Evolutionary conservation across 2,797 vertebrate species (phyloP), one percentile per base, ranked within the genome.

Genomic region (Coregonus sp.): DNA sequence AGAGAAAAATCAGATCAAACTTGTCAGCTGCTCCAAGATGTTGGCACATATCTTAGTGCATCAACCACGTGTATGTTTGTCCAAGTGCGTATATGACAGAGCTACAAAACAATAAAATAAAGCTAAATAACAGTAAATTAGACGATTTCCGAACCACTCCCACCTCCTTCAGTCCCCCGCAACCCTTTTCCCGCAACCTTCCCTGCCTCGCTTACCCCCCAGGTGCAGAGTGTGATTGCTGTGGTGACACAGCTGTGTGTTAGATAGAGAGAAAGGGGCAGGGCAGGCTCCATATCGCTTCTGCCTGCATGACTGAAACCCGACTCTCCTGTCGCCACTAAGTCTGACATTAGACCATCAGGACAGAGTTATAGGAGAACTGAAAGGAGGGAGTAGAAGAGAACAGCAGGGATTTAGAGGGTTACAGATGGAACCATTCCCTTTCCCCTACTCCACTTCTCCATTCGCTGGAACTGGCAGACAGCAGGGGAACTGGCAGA

Each of bases 401-500:
- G 40, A 47, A 47, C 40, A 47, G 40, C 40, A 11, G 40, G 25
- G 59, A 63, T 63, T 63, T 63, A 63, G 59, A 61, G 56, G n/a
- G 18, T 25, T 7, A 63, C 59, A 63, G 20, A 4, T 25, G 59
- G 20, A 63, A 20, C 18, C 70, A 47, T 47, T 47, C 40, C 40
- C 9, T 12, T 11, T 47, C 40, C 40, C 40, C 40, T 5, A 4
- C 54, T 78, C 80, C 14, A n/a, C 35, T 73, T 75, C 74, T 77
- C 73, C 56, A 66, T 25, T 66, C 35, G 69, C n/a, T 63, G 29
- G 79, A 70, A 52, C 68, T 47, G 78, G 73, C 16, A 66, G 50
- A 25, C 50, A 16, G n/a, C 3, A 35, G 35, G 35, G 35, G 35
- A 4, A 35, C 35, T 35, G 1, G 5, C 12, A 67, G 20, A 25